Base-by-base conservation (phyloP, 2,888 invertebrate species). In the Epirrhoe alternata region DNA sequence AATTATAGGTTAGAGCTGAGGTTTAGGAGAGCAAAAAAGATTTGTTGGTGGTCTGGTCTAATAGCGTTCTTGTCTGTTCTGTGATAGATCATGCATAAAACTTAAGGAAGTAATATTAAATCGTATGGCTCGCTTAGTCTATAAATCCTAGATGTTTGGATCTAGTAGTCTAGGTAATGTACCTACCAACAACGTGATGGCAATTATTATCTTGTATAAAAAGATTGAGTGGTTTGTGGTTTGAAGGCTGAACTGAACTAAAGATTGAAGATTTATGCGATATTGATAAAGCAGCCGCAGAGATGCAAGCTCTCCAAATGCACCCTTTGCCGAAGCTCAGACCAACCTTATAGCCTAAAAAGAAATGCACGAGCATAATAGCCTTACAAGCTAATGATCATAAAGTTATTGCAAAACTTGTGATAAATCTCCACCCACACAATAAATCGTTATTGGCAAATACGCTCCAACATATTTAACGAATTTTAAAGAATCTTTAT, bases 401-500 rank as follows among this genome's bases (percentile, higher is more conserved):
- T 47, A 54, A 55, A 59, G 42, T 59, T 53, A 49, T 60, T 24
- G 47, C 42, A 35, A 59, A 58, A 45, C 31, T 38, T 50, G 54
- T 62, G 45, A 59, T 63, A 59, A 62, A 63, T 51, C 55, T 56
- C 38, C 30, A 35, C 63, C 62, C 51, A 47, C 59, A 45, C 50
- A 38, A 42, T 58, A 54, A 59, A 55, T 64, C n/a, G 59, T 17
- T 51, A 62, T 62, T 59, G 47, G 55, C 47, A 66, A 59, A 62
- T 59, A 66, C 54, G 58, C 16, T 61, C 30, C 52, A 52, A 57
- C 49, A 53, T 54, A 57, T 38, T 66, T 45, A 67, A 63, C 51
- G 47, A 60, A 62, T 63, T 62, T 54, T 56, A 67, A 64, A 56
- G 35, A 63, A 67, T 64, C 52, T 78, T 74, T 77, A 74, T 73